Base-by-base conservation (phyloP, 2,888 invertebrate species). In the Stomorhina lunata region DNA sequence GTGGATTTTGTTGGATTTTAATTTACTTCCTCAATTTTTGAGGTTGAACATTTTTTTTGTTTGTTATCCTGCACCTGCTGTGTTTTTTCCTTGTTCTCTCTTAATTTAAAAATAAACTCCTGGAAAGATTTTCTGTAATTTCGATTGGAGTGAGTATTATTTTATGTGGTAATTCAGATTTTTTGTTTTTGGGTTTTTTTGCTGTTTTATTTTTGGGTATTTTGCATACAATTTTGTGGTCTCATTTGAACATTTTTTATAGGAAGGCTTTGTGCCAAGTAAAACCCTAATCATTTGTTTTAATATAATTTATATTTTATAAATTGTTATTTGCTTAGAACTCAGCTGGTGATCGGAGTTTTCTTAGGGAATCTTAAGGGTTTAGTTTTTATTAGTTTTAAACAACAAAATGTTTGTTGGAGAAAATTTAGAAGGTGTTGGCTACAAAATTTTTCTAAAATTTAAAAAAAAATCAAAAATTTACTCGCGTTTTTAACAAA, bases 1-100 rank as follows among this genome's bases (percentile, higher is more conserved):
- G 66, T 43, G 82, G 82, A 79, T 82, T 79, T 82, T 71, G 78
- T 82, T 66, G 71, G 79, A 82, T 82, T 82, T 79, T 82, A 82
- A 82, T 82, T 75, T 75, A 82, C 82, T 82, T 79, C 57, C 17
- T 43, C 57, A 68, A 53, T 69, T 40, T 65, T 82, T 79, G 69
- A 53, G 78, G 71, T 65, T 75, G 65, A 59, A 59, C n/a, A n/a
- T n/a, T n/a, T n/a, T n/a, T n/a, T n/a, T n/a, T n/a, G n/a, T n/a
- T 71, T 79, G 53, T 66, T 69, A 66, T 59, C 59, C 65, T 69
- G 66, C 82, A 82, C 82, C 82, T 82, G 82, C 82, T 82, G 82
- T 79, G 82, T 71, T 65, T 48, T 55, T 55, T 20, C 43, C n/a
- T 43, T 10, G 2, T 2, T 0, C 25, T 61, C 34, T 34, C 22